These are phyloP conservation scores for Gymnarchus niloticus DNA, from an alignment of 2,113 vertebrate genomes.

Conservation along the genomic window DNA sequence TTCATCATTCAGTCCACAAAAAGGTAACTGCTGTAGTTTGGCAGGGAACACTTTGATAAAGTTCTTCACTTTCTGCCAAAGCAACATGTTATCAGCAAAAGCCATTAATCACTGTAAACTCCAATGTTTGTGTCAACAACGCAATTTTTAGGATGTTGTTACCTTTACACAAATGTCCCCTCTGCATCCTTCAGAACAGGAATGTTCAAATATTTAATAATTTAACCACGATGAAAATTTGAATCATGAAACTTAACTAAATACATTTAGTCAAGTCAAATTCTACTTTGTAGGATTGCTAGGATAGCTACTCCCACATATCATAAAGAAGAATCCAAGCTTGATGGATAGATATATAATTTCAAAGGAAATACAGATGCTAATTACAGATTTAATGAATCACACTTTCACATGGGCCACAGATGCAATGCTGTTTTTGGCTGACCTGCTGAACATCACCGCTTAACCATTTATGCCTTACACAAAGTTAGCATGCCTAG, in stretches of 20 bases:
- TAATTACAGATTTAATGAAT: background rate
- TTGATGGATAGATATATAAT: background rate
- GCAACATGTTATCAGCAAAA: background rate
- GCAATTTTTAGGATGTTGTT: background rate
- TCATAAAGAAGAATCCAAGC: background rate
- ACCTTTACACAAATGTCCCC: background rate
- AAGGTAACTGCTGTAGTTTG: background rate
- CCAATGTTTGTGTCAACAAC: background rate
- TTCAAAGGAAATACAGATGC: background rate
- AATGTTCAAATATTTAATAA: background rate
- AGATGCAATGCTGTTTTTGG: background rate
- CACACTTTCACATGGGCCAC: background rate
- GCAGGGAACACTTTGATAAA: slow-evolving; percentile 8
- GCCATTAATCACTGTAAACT: slow-evolving; percentile 6
- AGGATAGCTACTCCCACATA: background rate
- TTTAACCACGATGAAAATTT: background rate
- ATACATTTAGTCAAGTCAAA: background rate
- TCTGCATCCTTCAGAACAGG: background rate
- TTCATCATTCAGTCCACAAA: slow-evolving; percentile 6
- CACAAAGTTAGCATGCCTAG: background rate
- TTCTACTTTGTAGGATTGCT: background rate
- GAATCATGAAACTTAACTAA: background rate
- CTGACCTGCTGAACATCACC: background rate
- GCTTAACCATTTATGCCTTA: background rate
- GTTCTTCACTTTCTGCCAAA: background rate